A percentile compares a stretch with the other conserved stretches of the same genome.
These are phyloP conservation scores for Condylura cristata DNA, from an alignment of 2,113 vertebrate genomes.

Conservation along the genomic window DNA sequence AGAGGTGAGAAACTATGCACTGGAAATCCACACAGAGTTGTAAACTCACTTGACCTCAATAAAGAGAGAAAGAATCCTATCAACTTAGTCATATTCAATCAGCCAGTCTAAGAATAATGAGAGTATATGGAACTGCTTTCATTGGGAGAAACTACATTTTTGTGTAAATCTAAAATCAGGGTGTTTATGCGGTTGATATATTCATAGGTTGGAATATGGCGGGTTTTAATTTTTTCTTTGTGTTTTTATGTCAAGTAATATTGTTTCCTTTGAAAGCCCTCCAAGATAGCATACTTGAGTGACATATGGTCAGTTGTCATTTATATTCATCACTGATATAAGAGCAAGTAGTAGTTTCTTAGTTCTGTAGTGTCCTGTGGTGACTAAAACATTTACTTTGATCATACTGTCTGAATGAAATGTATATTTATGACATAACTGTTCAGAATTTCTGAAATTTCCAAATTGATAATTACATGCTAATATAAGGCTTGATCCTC, in stretches of 20 bases:
- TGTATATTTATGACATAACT: constrained; percentile 24
- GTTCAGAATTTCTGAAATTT: constrained; percentile 44
- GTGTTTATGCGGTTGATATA: not conserved
- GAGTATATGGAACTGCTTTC: not conserved
- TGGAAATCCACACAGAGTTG: too few relatives aligned
- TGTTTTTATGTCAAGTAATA: constrained; percentile 36
- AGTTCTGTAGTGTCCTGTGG: not conserved
- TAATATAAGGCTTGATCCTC: too few relatives aligned
- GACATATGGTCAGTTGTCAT: not conserved
- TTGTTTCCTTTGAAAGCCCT: constrained; percentile 36
- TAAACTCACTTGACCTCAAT: too few relatives aligned
- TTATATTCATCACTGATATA: constrained; percentile 30
- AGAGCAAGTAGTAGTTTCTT: constrained; percentile 46
- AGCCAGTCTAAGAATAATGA: not conserved
- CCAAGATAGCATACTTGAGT: not conserved
- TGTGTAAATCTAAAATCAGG: not conserved
- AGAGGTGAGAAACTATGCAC: too few relatives aligned
- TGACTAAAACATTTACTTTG: constrained; percentile 62
- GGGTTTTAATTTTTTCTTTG: constrained; percentile 20
- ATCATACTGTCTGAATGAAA: constrained; percentile 10
- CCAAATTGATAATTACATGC: constrained; percentile 30
- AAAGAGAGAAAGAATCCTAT: not conserved
- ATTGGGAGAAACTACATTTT: not conserved
- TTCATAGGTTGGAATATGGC: constrained; percentile 7
- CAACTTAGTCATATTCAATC: not conserved